Evolutionary conservation across 2,888 invertebrate genomes (phyloP), one percentile per base, ranked within the genome.

Genomic region (Margaritifera margaritifera): DNA sequence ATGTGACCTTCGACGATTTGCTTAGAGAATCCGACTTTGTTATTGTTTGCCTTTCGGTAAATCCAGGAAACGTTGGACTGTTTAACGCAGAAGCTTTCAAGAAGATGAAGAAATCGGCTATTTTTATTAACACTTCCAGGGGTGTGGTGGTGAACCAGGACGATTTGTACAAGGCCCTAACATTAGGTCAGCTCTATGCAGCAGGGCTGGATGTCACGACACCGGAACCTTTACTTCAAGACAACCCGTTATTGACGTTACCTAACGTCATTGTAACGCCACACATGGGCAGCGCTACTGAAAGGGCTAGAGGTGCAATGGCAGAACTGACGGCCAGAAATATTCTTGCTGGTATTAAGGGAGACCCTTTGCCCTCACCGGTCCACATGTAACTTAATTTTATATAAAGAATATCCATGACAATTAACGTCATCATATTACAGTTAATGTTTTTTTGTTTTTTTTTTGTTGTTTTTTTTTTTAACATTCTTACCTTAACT

Each of bases 171-270:
- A 91, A 93, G 69, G 96, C 96, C 0, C 91, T 97, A 62, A 91
- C 92, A 80, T 92, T 91, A 62, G 93, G 93, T 19, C 92, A 91
- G 15, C 96, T 97, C 67, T 90, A 92, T 84, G 95, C 94, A 0
- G 97, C 97, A 0, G 97, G 97, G 0, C 90, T 98, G 52, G 97
- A 97, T 91, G 97, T 97, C 0, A 96, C 94, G 75, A 94, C 94
- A 2, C 97, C 97, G 0, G 97, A 97, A 88, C 97, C 97, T 0
- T 90, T 98, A 70, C 96, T 96, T 0, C 83, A 94, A 6, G 93
- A 95, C 79, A 93, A 93, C 90, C 93, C 94, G 1, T 91, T 97
- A 51, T 92, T 96, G 31, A 92, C 92, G 71, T 87, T 97, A 25
- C 91, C 93, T 56, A 98, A 97, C 89, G 95, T 96, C 88, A 93